A percentile compares a stretch with the other conserved stretches of the same genome.
These are phyloP conservation scores for Bombus pyrosoma DNA, from an alignment of 1,140 invertebrate species.

Conservation along the genomic window DNA sequence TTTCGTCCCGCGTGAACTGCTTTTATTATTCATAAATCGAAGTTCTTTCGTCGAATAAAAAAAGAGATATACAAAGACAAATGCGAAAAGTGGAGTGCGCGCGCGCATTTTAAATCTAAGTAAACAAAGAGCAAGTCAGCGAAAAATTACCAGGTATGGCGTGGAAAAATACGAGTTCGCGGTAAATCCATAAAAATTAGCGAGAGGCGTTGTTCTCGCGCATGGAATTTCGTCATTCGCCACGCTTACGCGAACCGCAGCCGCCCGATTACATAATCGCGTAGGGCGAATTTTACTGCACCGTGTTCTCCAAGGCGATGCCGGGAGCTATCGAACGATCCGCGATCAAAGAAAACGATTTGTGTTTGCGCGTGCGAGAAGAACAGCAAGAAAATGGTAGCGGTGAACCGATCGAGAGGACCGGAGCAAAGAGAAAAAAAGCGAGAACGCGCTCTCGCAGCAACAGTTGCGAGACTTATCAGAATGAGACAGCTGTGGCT, in stretches of 20 bases:
- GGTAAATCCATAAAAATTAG: neutral
- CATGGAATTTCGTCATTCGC: neutral
- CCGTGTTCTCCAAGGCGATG: neutral
- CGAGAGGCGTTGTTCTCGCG: neutral
- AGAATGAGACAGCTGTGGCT: conserved; percentile 44
- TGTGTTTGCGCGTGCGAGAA: neutral
- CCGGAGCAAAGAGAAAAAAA: neutral
- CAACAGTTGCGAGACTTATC: conserved; percentile 33
- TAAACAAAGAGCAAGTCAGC: no score
- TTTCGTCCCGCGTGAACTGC: neutral
- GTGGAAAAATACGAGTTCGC: neutral
- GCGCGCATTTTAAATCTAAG: no score
- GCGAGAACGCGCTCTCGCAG: neutral
- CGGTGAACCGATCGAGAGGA: neutral
- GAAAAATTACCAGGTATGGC: neutral
- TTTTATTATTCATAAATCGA: conserved; percentile 19
- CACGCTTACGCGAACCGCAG: neutral
- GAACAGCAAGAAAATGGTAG: neutral
- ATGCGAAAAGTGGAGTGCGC: neutral
- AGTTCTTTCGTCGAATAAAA: neutral
- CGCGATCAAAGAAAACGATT: neutral
- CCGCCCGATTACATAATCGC: neutral
- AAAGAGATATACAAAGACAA: neutral
- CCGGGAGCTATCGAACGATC: neutral
- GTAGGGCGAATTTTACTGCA: neutral